A percentile compares a stretch with the other conserved stretches of the same genome.
phyloP scores from a whole-genome alignment of 2,888 invertebrate species.

The Neoascia interrupta region DNA sequence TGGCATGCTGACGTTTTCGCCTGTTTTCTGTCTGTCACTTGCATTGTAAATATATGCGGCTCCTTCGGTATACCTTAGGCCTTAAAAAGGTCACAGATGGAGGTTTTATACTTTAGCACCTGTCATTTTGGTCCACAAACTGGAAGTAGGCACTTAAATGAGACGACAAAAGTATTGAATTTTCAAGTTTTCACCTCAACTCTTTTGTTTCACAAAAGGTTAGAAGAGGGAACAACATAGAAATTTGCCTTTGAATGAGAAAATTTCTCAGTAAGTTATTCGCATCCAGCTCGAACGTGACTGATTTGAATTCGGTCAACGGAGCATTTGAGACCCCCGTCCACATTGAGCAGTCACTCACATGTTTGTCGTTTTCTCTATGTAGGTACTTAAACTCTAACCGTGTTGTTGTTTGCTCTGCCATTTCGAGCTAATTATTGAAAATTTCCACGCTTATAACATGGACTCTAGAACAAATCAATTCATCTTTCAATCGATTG shows the following conservation, averaged over 20 bases:
- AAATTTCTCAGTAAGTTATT: slow-evolving; percentile 25
- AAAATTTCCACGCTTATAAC: slow-evolving; percentile 67
- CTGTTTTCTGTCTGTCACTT: slow-evolving; percentile 48
- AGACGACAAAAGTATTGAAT: not conserved
- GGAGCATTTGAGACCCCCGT: slow-evolving; percentile 32
- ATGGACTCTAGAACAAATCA: slow-evolving; percentile 66
- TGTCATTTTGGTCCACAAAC: slow-evolving; percentile 24
- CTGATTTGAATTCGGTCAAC: slow-evolving; percentile 70
- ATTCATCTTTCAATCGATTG: slow-evolving; percentile 69
- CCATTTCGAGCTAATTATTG: slow-evolving; percentile 51
- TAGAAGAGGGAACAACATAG: slow-evolving; percentile 26
- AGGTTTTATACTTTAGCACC: slow-evolving; percentile 41
- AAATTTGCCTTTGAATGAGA: slow-evolving; percentile 58
- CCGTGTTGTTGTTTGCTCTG: slow-evolving; percentile 8
- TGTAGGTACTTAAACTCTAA: not conserved
- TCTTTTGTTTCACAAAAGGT: slow-evolving; percentile 53
- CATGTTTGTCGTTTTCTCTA: slow-evolving; percentile 1
- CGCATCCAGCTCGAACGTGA: slow-evolving; percentile 60
- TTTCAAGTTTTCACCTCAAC: slow-evolving; percentile 48
- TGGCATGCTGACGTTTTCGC: slow-evolving; percentile 58
- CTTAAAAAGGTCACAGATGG: slow-evolving; percentile 55
- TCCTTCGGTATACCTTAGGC: slow-evolving; percentile 59
- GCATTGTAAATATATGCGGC: slow-evolving; percentile 43
- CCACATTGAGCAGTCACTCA: slow-evolving; percentile 13
- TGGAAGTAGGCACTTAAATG: not conserved